Evolutionary conservation across 2,797 vertebrate genomes (phyloP).

Genomic region (Sylvilagus floridanus): DNA sequence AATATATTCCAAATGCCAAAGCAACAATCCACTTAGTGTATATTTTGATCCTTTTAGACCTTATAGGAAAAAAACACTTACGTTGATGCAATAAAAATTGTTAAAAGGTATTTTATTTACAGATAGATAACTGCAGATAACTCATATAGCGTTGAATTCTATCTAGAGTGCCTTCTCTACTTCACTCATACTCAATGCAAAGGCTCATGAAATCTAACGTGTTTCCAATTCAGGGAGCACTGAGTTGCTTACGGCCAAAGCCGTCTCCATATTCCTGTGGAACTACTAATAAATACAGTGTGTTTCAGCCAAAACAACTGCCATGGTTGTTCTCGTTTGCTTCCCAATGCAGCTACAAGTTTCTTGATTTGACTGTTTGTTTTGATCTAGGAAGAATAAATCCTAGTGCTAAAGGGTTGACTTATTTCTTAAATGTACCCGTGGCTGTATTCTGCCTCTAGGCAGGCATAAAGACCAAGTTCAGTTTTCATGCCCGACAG

Average conservation of each 20-base stretch:
- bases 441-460: neutral
- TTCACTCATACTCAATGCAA: neutral
- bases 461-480: constrained; percentile 50
- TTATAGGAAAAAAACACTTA: constrained; percentile 80
- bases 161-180: neutral
- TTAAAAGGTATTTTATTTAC: constrained; percentile 72
- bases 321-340: neutral
- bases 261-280: neutral
- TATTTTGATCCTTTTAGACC: constrained; percentile 47
- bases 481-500: constrained; percentile 69
- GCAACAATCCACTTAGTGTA: constrained; percentile 32
- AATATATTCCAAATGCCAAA: constrained; percentile 27
- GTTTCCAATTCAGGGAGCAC: neutral
- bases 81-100: constrained; percentile 86
- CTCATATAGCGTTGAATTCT: neutral
- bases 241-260: neutral
- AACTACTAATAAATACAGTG: neutral
- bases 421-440: constrained; percentile 52
- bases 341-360: neutral
- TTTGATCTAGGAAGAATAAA: constrained; percentile 33
- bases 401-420: neutral
- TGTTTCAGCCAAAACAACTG: no score
- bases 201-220: neutral
- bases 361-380: neutral
- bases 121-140: neutral